These are phyloP conservation scores for Larimichthys crocea DNA, from an alignment of 2,113 vertebrate species.

Conservation along the genomic window DNA sequence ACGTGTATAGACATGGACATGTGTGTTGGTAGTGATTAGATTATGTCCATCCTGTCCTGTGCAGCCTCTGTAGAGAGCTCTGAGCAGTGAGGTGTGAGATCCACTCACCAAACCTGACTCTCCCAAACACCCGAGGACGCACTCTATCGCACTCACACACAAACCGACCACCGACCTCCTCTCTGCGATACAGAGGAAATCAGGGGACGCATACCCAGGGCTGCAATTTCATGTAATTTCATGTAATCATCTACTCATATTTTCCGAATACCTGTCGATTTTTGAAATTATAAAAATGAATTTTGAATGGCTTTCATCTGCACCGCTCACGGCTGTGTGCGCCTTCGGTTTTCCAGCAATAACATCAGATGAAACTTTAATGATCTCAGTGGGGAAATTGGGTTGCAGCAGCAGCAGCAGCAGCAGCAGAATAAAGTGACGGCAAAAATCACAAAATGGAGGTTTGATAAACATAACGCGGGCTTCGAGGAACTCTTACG, in stretches of 20 bases:
- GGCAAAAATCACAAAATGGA: not conserved
- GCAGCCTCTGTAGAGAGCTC: not conserved
- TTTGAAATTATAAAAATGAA: conserved; percentile 20
- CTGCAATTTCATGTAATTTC: conserved; percentile 28
- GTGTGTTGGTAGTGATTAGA: conserved; percentile 28
- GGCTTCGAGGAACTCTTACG: not conserved
- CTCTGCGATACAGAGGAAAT: conserved; percentile 24
- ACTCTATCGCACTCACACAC: not conserved
- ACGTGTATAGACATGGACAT: not conserved
- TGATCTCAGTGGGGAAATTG: conserved; percentile 47
- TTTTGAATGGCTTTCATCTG: conserved; percentile 27
- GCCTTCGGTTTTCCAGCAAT: conserved; percentile 16
- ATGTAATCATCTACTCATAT: conserved; percentile 19
- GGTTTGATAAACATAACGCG: conserved; percentile 28
- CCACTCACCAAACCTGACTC: conserved; percentile 15
- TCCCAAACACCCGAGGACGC: conserved; percentile 37
- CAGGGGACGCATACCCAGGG: conserved; percentile 2
- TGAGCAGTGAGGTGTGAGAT: conserved; percentile 31
- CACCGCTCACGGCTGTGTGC: not conserved
- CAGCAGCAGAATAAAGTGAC: conserved; percentile 8
- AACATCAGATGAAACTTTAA: conserved; percentile 48
- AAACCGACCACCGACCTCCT: not conserved
- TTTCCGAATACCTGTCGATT: conserved; percentile 31
- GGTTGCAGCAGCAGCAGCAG: not conserved
- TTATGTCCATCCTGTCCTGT: conserved; percentile 21